Evolutionary conservation across 2,797 vertebrate genomes (phyloP), one percentile per base, ranked within the genome.

Genomic region (Hybognathus amarus): DNA sequence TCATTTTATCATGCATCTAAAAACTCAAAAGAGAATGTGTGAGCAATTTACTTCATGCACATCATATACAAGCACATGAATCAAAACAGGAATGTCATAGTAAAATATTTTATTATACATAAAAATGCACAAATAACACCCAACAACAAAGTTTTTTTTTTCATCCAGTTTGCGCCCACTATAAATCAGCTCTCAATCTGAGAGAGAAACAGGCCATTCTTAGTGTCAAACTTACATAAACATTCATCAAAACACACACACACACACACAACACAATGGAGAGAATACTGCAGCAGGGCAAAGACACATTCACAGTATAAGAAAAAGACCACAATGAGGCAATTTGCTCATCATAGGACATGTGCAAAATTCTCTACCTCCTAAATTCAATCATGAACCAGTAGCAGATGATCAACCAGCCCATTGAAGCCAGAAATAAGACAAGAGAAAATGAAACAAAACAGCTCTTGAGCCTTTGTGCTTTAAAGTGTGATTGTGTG

Each of bases 71-170:
- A 36, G 45, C 2, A 75, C 11, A 59, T 30, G 1, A 47, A 7
- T 33, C 12, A 50, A 6, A 36, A 40, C 30, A 40, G 20, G 47
- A 64, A 61, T 7, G 47, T 80, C 67, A 36, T 88, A 87, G 79
- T 74, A 89, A 94, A 92, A 87, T 90, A 90, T 85, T 88, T 94
- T 93, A 94, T 93, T 94, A 86, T 69, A 83, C 91, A 93, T 84
- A 93, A 93, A 94, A 94, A 93, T 80, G 36, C 84, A 85, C 59
- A 79, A 83, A 87, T 7, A 86, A 82, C 64, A 79, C 22, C 33
- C 84, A 87, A 85, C 42, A 80, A 64, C 42, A 74, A 82, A 82
- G 63, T 56, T 56, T n/a, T 71, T 79, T 78, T 56, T 42, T 61
- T 33, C 36, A 40, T 50, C 75, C 66, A 79, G 67, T 45, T 76